Conservation (phyloP, 2,797 vertebrate genomes). For the Ataeniobius toweri region DNA sequence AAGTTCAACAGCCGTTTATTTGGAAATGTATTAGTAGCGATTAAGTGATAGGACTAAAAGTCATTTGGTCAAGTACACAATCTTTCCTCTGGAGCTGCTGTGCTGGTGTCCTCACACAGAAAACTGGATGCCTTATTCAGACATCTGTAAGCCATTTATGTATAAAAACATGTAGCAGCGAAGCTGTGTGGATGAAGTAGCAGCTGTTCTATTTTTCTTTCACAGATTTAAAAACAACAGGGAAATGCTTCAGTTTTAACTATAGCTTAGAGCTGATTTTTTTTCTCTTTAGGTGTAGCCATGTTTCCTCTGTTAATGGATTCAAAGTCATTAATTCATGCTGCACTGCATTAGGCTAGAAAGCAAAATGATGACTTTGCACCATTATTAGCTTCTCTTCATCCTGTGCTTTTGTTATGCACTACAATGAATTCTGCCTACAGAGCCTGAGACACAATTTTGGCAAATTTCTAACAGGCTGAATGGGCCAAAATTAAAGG, state of each 20-base stretch:
- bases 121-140: slow-evolving; percentile 6
- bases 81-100: slow-evolving; percentile 16
- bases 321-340: slow-evolving; percentile 33
- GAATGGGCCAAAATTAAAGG: slow-evolving; percentile 38
- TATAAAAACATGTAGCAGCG: neutral
- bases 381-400: slow-evolving; percentile 43
- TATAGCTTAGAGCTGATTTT: neutral
- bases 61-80: slow-evolving; percentile 10
- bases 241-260: neutral
- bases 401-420: slow-evolving; percentile 38
- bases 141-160: slow-evolving; percentile 31
- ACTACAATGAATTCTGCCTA: slow-evolving; percentile 39
- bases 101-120: slow-evolving; percentile 1
- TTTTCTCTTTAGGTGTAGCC: neutral
- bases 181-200: slow-evolving; percentile 9
- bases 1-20: slow-evolving; percentile 14
- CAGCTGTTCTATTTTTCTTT: neutral
- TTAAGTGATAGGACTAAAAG: slow-evolving; percentile 25
- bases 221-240: slow-evolving; percentile 7
- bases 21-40: slow-evolving; percentile 30
- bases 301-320: slow-evolving; percentile 3
- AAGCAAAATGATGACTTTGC: slow-evolving; percentile 46
- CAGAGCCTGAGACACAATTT: neutral
- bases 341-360: slow-evolving; percentile 27
- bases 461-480: neutral